Evolutionary conservation across 1,140 invertebrate genomes (phyloP).

Genomic region (Ganaspis sp.): DNA sequence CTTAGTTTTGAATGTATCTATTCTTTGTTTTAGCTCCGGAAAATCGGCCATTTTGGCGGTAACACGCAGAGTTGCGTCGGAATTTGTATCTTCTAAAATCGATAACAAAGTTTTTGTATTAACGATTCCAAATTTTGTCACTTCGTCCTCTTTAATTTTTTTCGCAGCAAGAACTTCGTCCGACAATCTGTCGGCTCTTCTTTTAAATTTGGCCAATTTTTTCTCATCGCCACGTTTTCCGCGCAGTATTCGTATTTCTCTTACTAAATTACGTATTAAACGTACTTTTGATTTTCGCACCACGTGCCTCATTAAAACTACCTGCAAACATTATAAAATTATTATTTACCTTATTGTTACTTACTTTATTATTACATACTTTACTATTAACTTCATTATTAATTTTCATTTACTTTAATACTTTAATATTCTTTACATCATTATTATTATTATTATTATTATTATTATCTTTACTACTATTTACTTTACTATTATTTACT

Average conservation of each 20-base stretch:
- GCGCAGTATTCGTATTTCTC: slow-evolving; percentile 58
- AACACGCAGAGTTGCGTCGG: slow-evolving; percentile 48
- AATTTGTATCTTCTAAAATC: slow-evolving; percentile 53
- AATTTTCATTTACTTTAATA: too few relatives aligned
- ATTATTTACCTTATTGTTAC: too few relatives aligned
- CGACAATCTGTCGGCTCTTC: slow-evolving; percentile 58
- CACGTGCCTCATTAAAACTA: slow-evolving; percentile 62
- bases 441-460: too few relatives aligned
- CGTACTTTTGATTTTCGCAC: slow-evolving; percentile 61
- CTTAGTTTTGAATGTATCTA: slow-evolving; percentile 63
- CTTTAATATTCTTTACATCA: too few relatives aligned
- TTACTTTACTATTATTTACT: too few relatives aligned
- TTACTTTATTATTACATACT: too few relatives aligned
- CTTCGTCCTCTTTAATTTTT: slow-evolving; percentile 65
- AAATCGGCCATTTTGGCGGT: slow-evolving; percentile 58
- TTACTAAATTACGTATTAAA: slow-evolving; percentile 61
- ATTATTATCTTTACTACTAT: too few relatives aligned
- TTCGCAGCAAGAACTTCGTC: slow-evolving; percentile 64
- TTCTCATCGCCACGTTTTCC: slow-evolving; percentile 60
- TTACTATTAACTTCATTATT: too few relatives aligned
- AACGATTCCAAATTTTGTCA: slow-evolving; percentile 65
- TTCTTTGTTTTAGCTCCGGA: slow-evolving; percentile 53
- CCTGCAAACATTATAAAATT: slow-evolving; percentile 56
- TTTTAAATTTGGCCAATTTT: slow-evolving; percentile 59
- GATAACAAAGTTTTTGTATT: slow-evolving; percentile 50